phyloP scores from a whole-genome alignment of 2,797 vertebrate genomes.

The Vipera latastei region DNA sequence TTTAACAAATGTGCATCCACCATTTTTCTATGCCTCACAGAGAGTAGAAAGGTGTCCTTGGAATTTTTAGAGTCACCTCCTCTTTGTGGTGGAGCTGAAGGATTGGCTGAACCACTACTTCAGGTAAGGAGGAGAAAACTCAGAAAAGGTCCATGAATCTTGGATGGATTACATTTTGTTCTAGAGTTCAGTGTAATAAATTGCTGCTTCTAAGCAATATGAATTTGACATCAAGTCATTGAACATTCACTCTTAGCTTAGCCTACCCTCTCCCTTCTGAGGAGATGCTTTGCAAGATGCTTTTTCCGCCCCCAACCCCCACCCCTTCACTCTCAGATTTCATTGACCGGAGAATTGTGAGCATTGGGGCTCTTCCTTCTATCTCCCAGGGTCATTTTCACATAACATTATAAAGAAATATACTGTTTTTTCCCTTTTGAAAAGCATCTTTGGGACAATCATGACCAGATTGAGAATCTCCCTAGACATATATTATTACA shows the following conservation, averaged over 20 bases:
- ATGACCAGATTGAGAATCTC: background rate
- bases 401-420: too few species aligned
- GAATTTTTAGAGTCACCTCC: too few species aligned
- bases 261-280: background rate
- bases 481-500: background rate
- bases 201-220: too few species aligned
- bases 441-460: background rate
- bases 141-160: background rate
- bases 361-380: background rate
- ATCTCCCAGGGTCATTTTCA: too few species aligned
- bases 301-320: background rate
- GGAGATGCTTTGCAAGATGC: background rate
- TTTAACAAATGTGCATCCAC: too few species aligned
- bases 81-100: too few species aligned
- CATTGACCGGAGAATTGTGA: too few species aligned
- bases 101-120: too few species aligned
- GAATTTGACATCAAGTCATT: background rate
- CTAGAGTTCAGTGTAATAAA: too few species aligned
- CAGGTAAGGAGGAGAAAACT: too few species aligned
- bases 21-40: too few species aligned
- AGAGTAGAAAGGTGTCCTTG: background rate
- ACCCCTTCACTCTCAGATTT: background rate
- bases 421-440: background rate
- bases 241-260: background rate
- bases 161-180: background rate